phyloP scores from a whole-genome alignment of 2,888 invertebrate genomes.

The Dexiosoma caninum region DNA sequence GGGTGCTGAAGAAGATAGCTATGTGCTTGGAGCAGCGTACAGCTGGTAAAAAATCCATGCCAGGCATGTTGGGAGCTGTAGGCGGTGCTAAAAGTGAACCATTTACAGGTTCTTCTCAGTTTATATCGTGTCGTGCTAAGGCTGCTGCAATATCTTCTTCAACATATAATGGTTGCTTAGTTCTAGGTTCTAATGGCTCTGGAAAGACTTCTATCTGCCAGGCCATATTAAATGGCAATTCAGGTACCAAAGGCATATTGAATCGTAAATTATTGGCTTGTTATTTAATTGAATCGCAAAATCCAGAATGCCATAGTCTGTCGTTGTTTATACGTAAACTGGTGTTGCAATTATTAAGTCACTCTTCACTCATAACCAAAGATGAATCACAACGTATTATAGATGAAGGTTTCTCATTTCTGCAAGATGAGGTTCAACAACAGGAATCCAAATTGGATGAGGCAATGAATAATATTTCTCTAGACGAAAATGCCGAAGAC shows the following conservation, averaged over 20 bases:
- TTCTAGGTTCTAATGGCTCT: slow-evolving; percentile 94
- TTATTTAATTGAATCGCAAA: slow-evolving; percentile 92
- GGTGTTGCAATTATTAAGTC: slow-evolving; percentile 89
- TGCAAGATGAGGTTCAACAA: slow-evolving; percentile 74
- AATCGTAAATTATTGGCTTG: slow-evolving; percentile 89
- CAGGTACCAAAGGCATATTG: slow-evolving; percentile 77
- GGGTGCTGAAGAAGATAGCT: slow-evolving; percentile 96
- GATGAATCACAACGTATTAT: slow-evolving; percentile 74
- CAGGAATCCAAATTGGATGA: slow-evolving; percentile 74
- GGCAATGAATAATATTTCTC: slow-evolving; percentile 73
- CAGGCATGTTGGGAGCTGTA: slow-evolving; percentile 65
- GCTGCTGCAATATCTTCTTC: slow-evolving; percentile 73
- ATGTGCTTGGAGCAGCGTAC: slow-evolving; percentile 94
- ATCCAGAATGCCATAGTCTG: slow-evolving; percentile 90
- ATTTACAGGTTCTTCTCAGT: slow-evolving; percentile 66
- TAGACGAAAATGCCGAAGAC: slow-evolving; percentile 76
- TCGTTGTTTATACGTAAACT: slow-evolving; percentile 91
- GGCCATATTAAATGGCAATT: slow-evolving; percentile 80
- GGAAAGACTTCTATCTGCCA: slow-evolving; percentile 95
- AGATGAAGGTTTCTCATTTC: slow-evolving; percentile 74
- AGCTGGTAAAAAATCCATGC: slow-evolving; percentile 83
- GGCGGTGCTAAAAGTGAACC: slow-evolving; percentile 56
- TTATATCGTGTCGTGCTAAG: slow-evolving; percentile 73
- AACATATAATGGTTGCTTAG: slow-evolving; percentile 86
- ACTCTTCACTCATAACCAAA: slow-evolving; percentile 79